Evolutionary conservation across 2,113 vertebrate species (phyloP), one percentile per base, ranked within the genome.

Genomic region (Mesocricetus auratus): DNA sequence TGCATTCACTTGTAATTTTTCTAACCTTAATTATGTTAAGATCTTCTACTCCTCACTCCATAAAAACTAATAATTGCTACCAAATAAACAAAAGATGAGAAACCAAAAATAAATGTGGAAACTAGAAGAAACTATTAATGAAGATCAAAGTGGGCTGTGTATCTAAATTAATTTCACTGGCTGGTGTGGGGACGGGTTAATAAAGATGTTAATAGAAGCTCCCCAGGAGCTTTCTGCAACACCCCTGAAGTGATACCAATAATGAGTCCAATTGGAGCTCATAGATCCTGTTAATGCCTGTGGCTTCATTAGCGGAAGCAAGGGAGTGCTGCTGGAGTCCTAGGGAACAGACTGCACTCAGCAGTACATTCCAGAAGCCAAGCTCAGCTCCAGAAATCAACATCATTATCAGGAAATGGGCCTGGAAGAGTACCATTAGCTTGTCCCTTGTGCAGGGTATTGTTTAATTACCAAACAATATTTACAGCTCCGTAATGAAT

Each of bases 21-120:
- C n/a, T 91, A 91, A 89, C 90, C 21, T 94, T 95, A 97, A 95
- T 60, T 78, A 86, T 82, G 95, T 94, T 95, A 89, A 90, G 92
- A 95, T 92, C 56, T 89, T 94, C 85, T 74, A 58, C 33, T 93
- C 56, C 71, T 12, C 66, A 10, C 86, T 93, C 96, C 91, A 91
- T 95, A 97, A 96, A 97, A 97, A 95, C 93, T 96, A 94, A 91
- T 96, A 97, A 97, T 94, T 95, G 94, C 83, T 69, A 93, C 64
- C 92, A 97, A 97, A 96, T 96, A 97, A 98, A 98, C 97, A 95
- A 97, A 97, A 97, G 94, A 97, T 97, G 95, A 96, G 97, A 93
- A 98, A 96, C 95, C 92, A 94, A 97, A 98, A 96, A 94, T 97
- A 97, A 97, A 96, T 94, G 95, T 97, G 93, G 94, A 97, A 92